A percentile compares a stretch with the other conserved stretches of the same genome.
phyloP scores from a whole-genome alignment of 2,113 vertebrate species.

The Seriola dumerili region DNA sequence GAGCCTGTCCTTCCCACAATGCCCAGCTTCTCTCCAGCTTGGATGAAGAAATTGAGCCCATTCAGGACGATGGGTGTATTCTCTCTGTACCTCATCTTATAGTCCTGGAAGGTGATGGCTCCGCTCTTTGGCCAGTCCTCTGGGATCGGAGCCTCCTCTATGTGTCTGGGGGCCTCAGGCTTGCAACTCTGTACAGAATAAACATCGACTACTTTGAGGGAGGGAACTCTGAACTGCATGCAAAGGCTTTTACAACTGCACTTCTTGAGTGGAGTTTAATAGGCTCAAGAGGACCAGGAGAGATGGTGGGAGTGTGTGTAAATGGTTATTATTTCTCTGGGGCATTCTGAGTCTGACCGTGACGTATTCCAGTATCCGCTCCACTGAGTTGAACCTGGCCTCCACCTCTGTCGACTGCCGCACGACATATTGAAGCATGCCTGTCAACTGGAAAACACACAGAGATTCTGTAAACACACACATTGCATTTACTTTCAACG shows the following conservation, averaged over 20 bases:
- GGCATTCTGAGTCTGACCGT: constrained; percentile 45
- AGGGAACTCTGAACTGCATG: neutral
- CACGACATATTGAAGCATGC: constrained; percentile 84
- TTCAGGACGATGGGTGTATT: constrained; percentile 85
- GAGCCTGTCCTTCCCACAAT: constrained; percentile 88
- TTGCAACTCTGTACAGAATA: constrained; percentile 76
- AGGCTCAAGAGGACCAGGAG: neutral
- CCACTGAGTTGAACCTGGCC: constrained; percentile 87
- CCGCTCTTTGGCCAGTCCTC: constrained; percentile 82
- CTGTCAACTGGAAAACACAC: constrained; percentile 78
- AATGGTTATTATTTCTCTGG: neutral
- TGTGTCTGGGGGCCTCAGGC: constrained; percentile 78
- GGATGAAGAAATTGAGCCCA: constrained; percentile 79
- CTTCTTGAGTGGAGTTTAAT: too few relatives aligned
- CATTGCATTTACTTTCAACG: constrained; percentile 63
- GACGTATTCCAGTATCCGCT: constrained; percentile 85
- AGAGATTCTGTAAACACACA: neutral
- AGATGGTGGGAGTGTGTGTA: neutral
- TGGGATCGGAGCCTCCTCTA: constrained; percentile 70
- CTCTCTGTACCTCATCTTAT: constrained; percentile 87
- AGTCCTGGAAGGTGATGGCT: constrained; percentile 84
- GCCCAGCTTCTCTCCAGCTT: constrained; percentile 84
- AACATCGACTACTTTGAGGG: neutral
- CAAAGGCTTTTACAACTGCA: too few relatives aligned
- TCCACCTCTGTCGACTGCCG: constrained; percentile 83